A percentile compares a stretch with the other conserved stretches of the same genome.
Evolutionary conservation across 2,888 invertebrate genomes (phyloP).

Genomic region (Chorisops tibialis): DNA sequence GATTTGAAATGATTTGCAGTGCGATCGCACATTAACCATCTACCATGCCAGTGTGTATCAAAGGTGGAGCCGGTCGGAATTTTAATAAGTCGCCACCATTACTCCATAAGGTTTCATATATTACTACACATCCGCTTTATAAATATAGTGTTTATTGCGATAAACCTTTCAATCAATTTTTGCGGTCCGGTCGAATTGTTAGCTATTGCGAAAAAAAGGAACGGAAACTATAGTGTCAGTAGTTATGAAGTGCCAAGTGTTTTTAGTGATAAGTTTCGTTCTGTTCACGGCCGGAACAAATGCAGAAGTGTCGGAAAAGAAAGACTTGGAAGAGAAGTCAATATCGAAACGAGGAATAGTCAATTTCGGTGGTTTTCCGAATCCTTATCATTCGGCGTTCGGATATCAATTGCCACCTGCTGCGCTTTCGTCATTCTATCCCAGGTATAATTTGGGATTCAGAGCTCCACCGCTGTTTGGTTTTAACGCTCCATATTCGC

Average conservation of each 20-base stretch:
- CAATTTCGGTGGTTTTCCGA: constrained; percentile 16
- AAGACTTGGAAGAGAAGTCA: neutral
- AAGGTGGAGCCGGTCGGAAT: too few species aligned
- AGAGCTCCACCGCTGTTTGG: neutral
- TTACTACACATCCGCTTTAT: constrained; percentile 26
- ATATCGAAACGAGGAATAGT: constrained; percentile 17
- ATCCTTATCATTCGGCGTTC: constrained; percentile 12
- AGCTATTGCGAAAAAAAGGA: neutral
- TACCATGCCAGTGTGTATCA: too few species aligned
- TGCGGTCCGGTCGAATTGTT: neutral
- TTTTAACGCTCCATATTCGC: constrained; percentile 2
- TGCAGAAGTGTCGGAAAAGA: constrained; percentile 1
- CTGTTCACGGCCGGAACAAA: neutral
- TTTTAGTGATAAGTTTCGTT: constrained; percentile 2
- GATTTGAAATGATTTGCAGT: too few species aligned
- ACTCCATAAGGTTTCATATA: neutral
- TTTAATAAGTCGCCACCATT: too few species aligned
- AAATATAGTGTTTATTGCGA: constrained; percentile 18
- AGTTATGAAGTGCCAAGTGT: neutral
- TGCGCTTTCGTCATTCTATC: neutral
- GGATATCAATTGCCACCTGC: constrained; percentile 21
- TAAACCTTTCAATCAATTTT: constrained; percentile 23
- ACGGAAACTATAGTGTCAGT: neutral
- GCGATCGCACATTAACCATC: too few species aligned
- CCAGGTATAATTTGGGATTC: neutral